Evolutionary conservation across 2,888 invertebrate species (phyloP).

Genomic region (Allophyes oxyacanthae): DNA sequence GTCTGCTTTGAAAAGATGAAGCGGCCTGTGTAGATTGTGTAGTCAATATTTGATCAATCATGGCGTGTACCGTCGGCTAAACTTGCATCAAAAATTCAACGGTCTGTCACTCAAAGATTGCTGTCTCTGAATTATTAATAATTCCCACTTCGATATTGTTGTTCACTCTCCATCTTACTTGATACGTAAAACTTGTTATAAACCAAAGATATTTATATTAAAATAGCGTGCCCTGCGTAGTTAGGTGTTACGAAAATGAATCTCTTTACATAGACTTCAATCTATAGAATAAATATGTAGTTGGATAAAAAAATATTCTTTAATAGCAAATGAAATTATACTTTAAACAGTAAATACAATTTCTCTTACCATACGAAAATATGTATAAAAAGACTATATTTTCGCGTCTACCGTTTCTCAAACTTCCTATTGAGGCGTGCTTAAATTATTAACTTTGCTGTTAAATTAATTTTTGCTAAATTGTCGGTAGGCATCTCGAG

Average conservation of each 20-base stretch:
- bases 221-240: not conserved
- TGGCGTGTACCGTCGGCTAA: conserved; percentile 9
- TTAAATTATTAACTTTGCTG: conserved; percentile 41
- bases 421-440: conserved; percentile 19
- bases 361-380: conserved; percentile 4
- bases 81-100: conserved; percentile 45
- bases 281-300: no score
- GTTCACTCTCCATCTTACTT: conserved; percentile 18
- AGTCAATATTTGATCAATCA: conserved; percentile 13
- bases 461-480: conserved; percentile 51
- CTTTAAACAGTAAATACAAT: not conserved
- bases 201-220: conserved; percentile 9
- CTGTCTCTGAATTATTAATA: conserved; percentile 42
- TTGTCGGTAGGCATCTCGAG: conserved; percentile 31
- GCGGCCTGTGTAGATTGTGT: not conserved
- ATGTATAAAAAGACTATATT: conserved; percentile 7
- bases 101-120: conserved; percentile 43
- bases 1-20: not conserved
- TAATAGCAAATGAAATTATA: no score
- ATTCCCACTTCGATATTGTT: conserved; percentile 28
- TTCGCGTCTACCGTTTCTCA: conserved; percentile 9
- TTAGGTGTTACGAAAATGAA: not conserved
- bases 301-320: no score
- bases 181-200: conserved; percentile 11
- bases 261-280: no score